Conservation (phyloP, 2,888 invertebrate genomes). For the Epiblema foenella region DNA sequence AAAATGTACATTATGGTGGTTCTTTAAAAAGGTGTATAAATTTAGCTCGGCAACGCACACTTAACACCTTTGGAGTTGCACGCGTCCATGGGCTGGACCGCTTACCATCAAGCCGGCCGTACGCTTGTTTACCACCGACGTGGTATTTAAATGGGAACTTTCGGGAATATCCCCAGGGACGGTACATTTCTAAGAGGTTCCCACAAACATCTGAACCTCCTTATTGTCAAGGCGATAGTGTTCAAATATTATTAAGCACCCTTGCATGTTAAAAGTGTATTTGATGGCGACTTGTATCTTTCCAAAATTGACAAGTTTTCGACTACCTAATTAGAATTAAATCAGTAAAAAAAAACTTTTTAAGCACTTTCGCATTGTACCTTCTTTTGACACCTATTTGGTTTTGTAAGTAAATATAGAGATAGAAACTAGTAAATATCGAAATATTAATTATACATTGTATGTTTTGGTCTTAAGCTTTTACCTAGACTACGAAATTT, state of each 20-base stretch:
- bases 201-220: background rate
- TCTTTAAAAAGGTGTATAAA: too few species aligned
- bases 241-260: background rate
- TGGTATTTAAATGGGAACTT: too few species aligned
- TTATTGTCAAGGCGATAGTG: conserved; percentile 4
- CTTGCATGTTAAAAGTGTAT: background rate
- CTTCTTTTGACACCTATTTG: conserved; percentile 34
- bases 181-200: too few species aligned
- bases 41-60: too few species aligned
- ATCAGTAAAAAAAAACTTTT: conserved; percentile 21
- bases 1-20: too few species aligned
- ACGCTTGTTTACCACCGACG: too few species aligned
- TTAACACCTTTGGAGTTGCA: too few species aligned
- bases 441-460: conserved; percentile 35
- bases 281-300: background rate
- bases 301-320: background rate
- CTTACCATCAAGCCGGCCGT: too few species aligned
- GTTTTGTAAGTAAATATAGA: conserved; percentile 37
- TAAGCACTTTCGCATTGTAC: conserved; percentile 11
- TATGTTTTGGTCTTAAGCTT: conserved; percentile 41
- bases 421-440: conserved; percentile 42
- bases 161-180: too few species aligned
- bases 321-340: background rate
- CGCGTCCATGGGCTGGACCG: too few species aligned
- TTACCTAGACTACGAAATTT: conserved; percentile 35